A percentile compares a stretch with the other conserved stretches of the same genome.
phyloP scores from a whole-genome alignment of 2,113 vertebrate genomes.

The Oryzias melastigma region DNA sequence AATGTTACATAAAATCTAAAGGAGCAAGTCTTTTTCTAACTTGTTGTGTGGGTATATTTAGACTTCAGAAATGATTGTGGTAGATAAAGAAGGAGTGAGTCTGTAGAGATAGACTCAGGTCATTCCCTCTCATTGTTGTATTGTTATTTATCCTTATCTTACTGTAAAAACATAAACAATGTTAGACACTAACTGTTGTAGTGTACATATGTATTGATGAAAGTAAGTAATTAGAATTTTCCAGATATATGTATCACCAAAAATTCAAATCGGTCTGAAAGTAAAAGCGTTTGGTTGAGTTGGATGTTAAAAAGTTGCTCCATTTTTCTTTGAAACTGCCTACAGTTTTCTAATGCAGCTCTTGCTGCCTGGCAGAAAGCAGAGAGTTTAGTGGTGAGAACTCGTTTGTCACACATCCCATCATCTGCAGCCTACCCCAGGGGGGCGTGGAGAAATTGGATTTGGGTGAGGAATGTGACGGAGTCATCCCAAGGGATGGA shows the following conservation, averaged over 20 bases:
- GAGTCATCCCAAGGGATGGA: conserved; percentile 64
- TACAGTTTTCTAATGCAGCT: conserved; percentile 51
- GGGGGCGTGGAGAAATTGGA: conserved; percentile 70
- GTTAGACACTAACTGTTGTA: neutral
- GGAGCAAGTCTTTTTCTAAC: neutral
- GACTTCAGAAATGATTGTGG: neutral
- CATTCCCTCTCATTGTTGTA: conserved; percentile 18
- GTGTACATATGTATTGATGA: neutral
- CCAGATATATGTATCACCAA: neutral
- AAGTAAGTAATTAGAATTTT: neutral
- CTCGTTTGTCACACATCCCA: conserved; percentile 68
- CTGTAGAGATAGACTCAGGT: conserved; percentile 9
- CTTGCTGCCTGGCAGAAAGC: conserved; percentile 56
- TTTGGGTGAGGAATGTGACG: conserved; percentile 72
- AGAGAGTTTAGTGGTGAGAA: conserved; percentile 57
- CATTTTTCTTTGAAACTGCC: conserved; percentile 35
- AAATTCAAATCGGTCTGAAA: neutral
- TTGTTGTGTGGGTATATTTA: neutral
- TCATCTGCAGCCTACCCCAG: conserved; percentile 64
- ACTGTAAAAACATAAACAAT: neutral
- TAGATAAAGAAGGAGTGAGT: too few relatives aligned
- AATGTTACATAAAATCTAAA: too few relatives aligned
- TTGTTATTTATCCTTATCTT: neutral
- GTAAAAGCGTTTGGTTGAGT: conserved; percentile 12
- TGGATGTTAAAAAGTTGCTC: conserved; percentile 28